Base-by-base conservation (phyloP, 2,797 vertebrate species). In the Enteromius anoplus region DNA sequence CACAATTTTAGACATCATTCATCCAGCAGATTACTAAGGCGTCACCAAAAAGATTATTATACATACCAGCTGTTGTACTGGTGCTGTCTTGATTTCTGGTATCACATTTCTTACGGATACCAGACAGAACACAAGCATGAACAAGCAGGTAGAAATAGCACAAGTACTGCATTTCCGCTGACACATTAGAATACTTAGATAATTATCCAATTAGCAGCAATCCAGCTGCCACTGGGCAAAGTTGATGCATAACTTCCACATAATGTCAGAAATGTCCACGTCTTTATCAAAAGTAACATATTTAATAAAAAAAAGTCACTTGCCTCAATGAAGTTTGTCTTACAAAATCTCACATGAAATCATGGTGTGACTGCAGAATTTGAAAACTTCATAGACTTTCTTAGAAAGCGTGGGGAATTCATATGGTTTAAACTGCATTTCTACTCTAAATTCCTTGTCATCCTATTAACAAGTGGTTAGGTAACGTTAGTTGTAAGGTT, bases 291-390 rank as follows among this genome's bases (percentile, higher is more conserved):
- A 47, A 69, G 19, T 34, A 10, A 1, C 0, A 23, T 2, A 60
- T 23, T 58, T 26, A 14, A 47, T 8, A 11, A 14, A 72, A 71
- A 71, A 10, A 11, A 53, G 17, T 17, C 51, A 26, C 72, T 83
- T 58, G 64, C 81, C 81, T 83, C 73, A 73, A 83, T 83, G 73
- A 34, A 83, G 73, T 83, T 83, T 34, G 64, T 58, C 14, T 76
- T 64, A 19, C 64, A 83, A 19, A 83, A 77, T 76, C 51, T 83
- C 73, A 68, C 81, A 73, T 12, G 81, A 77, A 0, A 21, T 60
- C 81, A 77, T 19, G 12, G 53, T 37, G 65, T 70, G 14, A 70
- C 29, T 62, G 53, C 81, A 83, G 37, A 75, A 34, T 51, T 83
- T 77, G 65, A 9, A n/a, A 0, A 69, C 75, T 34, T 78, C 40